Base-by-base conservation (phyloP, 2,797 vertebrate species). In the Potorous gilbertii region DNA sequence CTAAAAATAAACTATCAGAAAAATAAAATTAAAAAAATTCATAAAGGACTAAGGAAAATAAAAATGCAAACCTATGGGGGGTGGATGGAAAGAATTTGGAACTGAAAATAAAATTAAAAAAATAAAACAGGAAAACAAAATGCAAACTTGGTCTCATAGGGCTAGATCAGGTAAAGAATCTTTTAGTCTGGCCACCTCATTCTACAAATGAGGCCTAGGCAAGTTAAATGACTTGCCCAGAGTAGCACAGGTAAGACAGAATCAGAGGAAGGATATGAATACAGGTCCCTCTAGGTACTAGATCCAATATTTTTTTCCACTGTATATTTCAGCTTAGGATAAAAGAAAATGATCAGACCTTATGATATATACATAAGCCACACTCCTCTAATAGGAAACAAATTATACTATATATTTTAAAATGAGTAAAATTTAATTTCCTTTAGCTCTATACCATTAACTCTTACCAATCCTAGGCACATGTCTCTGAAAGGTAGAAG, bases 401-500 rank as follows among this genome's bases (percentile, higher is more conserved):
- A 34, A 29, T 54, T 95, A 40, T 56, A 46, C 54, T 93, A 92
- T 16, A 94, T 40, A 74, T 40, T 74, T 74, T n/a, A 31, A 92
- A 95, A 87, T 0, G 14, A 93, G 50, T 46, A 92, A 56, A 94
- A 93, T 94, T 56, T 90, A 93, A 13, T 14, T 55, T 89, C 55
- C 57, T 90, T 90, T 55, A 55, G 90, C 29, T 90, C 54, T 90
- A 54, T 54, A 16, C 52, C 2, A 55, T 55, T 54, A 87, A 21
- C 62, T 95, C 94, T 92, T 91, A 91, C 91, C 95, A 10, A 29
- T 92, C 90, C 56, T 92, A 66, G 18, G 91, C 21, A 92, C 27
- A 55, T 66, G 34, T 16, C 59, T 92, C 31, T 92, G 31, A 92
- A 81, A 94, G 90, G 89, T 91, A 96, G 90, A 57, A 12, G 92